These are phyloP conservation scores for Tinamus major DNA, from an alignment of 2,797 vertebrate species.

Conservation along the genomic window DNA sequence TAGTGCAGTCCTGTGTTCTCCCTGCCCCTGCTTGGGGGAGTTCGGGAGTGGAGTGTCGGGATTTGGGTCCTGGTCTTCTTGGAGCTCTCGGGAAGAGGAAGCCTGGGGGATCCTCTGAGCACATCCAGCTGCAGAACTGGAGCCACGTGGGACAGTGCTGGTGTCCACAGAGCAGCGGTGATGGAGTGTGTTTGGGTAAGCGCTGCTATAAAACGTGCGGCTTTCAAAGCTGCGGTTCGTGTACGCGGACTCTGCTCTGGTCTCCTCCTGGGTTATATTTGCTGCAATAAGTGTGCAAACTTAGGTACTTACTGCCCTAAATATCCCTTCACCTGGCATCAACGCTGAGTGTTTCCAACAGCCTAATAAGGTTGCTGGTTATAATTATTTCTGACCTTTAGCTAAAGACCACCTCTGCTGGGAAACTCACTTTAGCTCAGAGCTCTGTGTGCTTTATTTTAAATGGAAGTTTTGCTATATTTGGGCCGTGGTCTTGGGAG, in stretches of 20 bases:
- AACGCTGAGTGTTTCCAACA: not conserved
- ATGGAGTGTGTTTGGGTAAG: too few species aligned
- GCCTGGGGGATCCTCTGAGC: too few species aligned
- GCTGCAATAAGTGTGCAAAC: not conserved
- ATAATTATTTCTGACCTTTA: constrained; percentile 31
- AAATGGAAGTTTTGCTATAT: not conserved
- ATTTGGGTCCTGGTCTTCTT: too few species aligned
- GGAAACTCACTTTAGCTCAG: constrained; percentile 17
- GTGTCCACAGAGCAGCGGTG: too few species aligned
- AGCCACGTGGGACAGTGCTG: too few species aligned
- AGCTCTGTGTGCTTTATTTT: not conserved
- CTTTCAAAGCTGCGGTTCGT: not conserved
- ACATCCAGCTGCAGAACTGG: too few species aligned
- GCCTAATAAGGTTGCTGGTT: constrained; percentile 18
- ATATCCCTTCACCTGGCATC: not conserved
- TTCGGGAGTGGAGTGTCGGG: not conserved
- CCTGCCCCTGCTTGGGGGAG: not conserved
- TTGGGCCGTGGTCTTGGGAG: not conserved
- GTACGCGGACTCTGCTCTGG: not conserved
- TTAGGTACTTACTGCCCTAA: not conserved
- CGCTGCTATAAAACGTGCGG: not conserved
- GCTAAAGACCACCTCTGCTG: not conserved
- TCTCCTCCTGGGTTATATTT: not conserved
- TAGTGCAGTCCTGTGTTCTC: too few species aligned
- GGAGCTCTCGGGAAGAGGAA: too few species aligned